These are phyloP conservation scores for Dynastes hyllus DNA, from an alignment of 2,888 invertebrate genomes.

Conservation along the genomic window DNA sequence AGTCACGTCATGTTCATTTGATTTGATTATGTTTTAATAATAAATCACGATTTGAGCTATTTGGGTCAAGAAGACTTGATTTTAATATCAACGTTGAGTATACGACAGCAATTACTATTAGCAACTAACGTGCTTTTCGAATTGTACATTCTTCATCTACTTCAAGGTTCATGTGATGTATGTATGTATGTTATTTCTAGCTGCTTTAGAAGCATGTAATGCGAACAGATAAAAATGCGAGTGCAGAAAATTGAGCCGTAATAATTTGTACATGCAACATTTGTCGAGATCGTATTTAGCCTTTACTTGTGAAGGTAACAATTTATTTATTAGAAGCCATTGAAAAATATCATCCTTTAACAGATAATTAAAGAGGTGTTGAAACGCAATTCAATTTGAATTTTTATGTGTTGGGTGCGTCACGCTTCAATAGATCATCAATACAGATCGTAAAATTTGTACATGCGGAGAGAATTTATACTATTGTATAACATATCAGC, in stretches of 20 bases:
- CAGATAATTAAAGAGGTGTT: slow-evolving; percentile 33
- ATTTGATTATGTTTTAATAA: slow-evolving; percentile 39
- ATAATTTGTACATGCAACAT: slow-evolving; percentile 30
- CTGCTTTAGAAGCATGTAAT: slow-evolving; percentile 20
- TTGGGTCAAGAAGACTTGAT: slow-evolving; percentile 59
- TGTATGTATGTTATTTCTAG: slow-evolving; percentile 25
- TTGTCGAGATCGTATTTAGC: slow-evolving; percentile 30
- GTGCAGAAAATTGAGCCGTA: slow-evolving; percentile 36
- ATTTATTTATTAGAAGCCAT: slow-evolving; percentile 33
- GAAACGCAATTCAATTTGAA: slow-evolving; percentile 33
- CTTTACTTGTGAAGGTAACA: slow-evolving; percentile 35
- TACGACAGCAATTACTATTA: slow-evolving; percentile 39
- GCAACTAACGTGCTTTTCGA: slow-evolving; percentile 42
- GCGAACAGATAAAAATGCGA: slow-evolving; percentile 34
- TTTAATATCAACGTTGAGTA: slow-evolving; percentile 37
- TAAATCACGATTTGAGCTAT: slow-evolving; percentile 44
- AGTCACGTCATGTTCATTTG: slow-evolving; percentile 22
- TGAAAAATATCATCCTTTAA: slow-evolving; percentile 22
- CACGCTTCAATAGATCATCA: slow-evolving; percentile 24
- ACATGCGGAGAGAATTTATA: no score
- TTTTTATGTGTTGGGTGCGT: slow-evolving; percentile 19
- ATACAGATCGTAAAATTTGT: not conserved
- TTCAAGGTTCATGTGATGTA: slow-evolving; percentile 42
- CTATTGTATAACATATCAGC: not conserved
- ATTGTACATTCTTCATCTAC: slow-evolving; percentile 37